Evolutionary conservation across 2,113 vertebrate genomes (phyloP).

Genomic region (Raphicerus campestris): DNA sequence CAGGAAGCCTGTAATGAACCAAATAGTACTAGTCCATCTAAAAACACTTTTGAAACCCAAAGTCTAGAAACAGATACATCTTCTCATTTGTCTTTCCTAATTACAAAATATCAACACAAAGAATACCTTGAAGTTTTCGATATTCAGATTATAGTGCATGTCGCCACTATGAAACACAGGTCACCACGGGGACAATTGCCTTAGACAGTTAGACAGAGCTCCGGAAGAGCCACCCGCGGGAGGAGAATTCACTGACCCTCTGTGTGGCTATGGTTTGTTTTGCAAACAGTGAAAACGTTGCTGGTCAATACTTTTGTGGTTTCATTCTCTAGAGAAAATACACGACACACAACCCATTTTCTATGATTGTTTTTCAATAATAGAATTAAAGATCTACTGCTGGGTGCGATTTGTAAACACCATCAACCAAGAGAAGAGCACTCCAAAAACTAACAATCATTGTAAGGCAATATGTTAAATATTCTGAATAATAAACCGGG

Average conservation of each 20-base stretch:
- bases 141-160: neutral
- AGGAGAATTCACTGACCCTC: conserved; percentile 33
- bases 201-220: neutral
- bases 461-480: conserved; percentile 61
- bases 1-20: conserved; percentile 61
- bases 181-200: neutral
- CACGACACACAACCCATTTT: conserved; percentile 42
- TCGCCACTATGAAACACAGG: neutral
- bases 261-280: conserved; percentile 43
- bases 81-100: conserved; percentile 21
- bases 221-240: conserved; percentile 10
- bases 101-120: neutral
- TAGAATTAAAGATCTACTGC: conserved; percentile 66
- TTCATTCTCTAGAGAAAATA: conserved; percentile 67
- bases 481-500: conserved; percentile 58
- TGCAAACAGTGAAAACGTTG: conserved; percentile 63
- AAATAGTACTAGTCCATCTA: conserved; percentile 6
- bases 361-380: conserved; percentile 46
- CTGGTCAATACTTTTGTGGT: conserved; percentile 65
- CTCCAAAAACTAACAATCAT: conserved; percentile 57
- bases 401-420: conserved; percentile 75
- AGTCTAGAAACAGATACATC: conserved; percentile 33
- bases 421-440: conserved; percentile 65
- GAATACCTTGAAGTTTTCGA: neutral
- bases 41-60: conserved; percentile 63